These are phyloP conservation scores for Calyptomena viridis DNA, from an alignment of 2,113 vertebrate genomes.

Conservation along the genomic window DNA sequence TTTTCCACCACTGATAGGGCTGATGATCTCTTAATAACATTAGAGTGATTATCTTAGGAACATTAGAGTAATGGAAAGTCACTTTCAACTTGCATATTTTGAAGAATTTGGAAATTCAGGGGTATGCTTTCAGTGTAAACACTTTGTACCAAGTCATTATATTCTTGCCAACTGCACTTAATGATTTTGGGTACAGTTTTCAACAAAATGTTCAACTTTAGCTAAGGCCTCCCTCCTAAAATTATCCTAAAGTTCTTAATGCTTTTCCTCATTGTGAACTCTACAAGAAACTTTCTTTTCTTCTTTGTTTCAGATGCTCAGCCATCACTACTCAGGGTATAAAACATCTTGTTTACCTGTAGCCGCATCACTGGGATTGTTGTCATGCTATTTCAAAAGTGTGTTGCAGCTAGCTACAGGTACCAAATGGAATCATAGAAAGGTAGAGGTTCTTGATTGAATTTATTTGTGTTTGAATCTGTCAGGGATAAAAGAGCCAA, in stretches of 20 bases:
- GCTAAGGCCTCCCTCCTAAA: conserved; percentile 58
- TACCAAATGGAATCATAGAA: conserved; percentile 66
- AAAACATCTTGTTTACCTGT: conserved; percentile 63
- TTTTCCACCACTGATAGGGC: neutral
- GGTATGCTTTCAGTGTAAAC: neutral
- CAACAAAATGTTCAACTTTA: conserved; percentile 18
- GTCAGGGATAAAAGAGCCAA: conserved; percentile 73
- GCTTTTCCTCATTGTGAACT: conserved; percentile 70
- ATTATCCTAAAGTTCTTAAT: conserved; percentile 57
- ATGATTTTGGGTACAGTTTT: conserved; percentile 58
- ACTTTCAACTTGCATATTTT: neutral
- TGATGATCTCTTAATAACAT: neutral
- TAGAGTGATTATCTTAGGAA: neutral
- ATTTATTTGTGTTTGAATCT: conserved; percentile 68
- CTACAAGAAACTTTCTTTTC: conserved; percentile 31
- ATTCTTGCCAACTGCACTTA: neutral
- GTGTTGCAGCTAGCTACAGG: conserved; percentile 32
- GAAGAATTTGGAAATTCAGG: neutral
- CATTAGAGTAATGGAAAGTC: neutral
- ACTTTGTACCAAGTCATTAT: neutral
- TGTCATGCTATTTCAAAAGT: conserved; percentile 71
- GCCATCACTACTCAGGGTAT: conserved; percentile 59
- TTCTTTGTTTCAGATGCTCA: conserved; percentile 57
- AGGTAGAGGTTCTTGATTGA: conserved; percentile 67
- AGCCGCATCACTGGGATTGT: conserved; percentile 62